A percentile compares a stretch with the other conserved stretches of the same genome.
phyloP scores from a whole-genome alignment of 2,113 vertebrate species.

The Peromyscus californicus region DNA sequence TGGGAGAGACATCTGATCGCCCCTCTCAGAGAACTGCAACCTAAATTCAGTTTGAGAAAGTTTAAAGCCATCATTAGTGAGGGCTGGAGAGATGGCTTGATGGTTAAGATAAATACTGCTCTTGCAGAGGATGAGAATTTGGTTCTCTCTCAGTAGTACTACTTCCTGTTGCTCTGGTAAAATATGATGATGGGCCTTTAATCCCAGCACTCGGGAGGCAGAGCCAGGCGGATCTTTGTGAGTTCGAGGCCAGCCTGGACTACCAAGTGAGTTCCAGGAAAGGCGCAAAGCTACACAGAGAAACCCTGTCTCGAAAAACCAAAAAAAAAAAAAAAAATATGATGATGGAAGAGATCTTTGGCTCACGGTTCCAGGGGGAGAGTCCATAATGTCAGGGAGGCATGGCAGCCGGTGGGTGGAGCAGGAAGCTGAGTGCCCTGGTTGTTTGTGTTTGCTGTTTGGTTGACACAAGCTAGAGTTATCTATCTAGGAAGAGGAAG shows the following conservation, averaged over 20 bases:
- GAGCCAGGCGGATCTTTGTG: too few species aligned
- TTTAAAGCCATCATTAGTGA: too few species aligned
- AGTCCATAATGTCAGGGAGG: neutral
- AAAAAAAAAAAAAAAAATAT: too few species aligned
- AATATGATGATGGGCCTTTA: too few species aligned
- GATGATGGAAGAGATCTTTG: neutral
- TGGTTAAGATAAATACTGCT: neutral
- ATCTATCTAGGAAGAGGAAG: neutral
- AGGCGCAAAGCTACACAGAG: too few species aligned
- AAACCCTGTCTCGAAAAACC: too few species aligned
- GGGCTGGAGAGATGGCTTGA: neutral
- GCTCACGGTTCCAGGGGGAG: neutral
- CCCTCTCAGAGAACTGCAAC: too few species aligned
- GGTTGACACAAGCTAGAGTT: neutral
- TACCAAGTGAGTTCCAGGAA: too few species aligned
- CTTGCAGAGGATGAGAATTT: neutral
- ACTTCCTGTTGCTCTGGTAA: neutral
- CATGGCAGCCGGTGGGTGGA: neutral
- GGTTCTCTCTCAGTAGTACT: neutral
- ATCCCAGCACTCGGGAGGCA: too few species aligned
- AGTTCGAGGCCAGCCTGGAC: too few species aligned
- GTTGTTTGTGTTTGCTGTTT: neutral
- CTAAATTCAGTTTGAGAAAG: too few species aligned
- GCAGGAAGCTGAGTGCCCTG: neutral
- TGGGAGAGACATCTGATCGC: too few species aligned